Conservation (phyloP, 2,797 vertebrate genomes). For the Chaetophractus vellerosus region DNA sequence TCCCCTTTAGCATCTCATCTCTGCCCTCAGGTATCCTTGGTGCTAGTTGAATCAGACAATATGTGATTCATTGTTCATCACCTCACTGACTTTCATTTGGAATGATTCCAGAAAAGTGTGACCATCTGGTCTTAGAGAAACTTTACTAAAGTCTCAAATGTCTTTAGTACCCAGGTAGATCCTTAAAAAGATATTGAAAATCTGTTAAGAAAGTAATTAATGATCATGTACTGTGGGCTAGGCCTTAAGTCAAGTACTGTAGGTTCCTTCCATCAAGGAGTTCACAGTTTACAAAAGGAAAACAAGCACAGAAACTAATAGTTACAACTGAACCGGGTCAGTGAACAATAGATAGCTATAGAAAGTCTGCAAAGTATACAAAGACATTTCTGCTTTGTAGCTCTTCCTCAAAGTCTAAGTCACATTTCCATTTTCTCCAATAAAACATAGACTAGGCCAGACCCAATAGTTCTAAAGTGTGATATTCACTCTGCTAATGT, state of each 20-base stretch:
- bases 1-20: not conserved
- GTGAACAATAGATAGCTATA: not conserved
- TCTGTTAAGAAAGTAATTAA: not conserved
- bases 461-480: slow-evolving; percentile 20
- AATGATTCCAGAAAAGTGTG: not conserved
- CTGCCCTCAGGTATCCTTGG: not conserved
- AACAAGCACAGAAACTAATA: not conserved
- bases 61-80: rapidly evolving
- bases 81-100: not conserved
- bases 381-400: not conserved
- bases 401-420: not conserved
- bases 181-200: not conserved
- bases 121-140: not conserved
- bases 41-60: not conserved
- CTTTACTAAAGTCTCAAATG: not conserved
- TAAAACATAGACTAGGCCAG: not conserved
- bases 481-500: slow-evolving; percentile 58
- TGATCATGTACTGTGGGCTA: not conserved
- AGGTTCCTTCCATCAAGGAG: not conserved
- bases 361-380: rapidly evolving
- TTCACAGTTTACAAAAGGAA: not conserved
- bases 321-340: not conserved
- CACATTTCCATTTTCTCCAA: slow-evolving; percentile 46
- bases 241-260: not conserved
- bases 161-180: not conserved